These are phyloP conservation scores for Drosophila anceps DNA, from an alignment of 2,888 invertebrate species.

Conservation along the genomic window DNA sequence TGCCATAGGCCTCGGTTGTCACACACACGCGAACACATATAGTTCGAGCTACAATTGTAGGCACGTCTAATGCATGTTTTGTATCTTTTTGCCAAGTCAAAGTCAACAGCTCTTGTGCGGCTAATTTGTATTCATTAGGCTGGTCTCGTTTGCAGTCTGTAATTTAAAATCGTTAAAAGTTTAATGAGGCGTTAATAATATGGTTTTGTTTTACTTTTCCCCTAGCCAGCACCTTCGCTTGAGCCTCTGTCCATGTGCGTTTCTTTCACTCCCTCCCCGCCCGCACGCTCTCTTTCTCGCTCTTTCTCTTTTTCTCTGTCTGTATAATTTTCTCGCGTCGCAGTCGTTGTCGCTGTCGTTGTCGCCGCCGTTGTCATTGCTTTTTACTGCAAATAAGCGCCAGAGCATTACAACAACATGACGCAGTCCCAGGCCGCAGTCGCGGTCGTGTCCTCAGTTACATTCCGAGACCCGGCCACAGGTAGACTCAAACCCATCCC, in stretches of 20 bases:
- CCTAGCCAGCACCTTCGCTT: slow-evolving; percentile 21
- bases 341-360: slow-evolving; percentile 26
- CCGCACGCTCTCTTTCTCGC: neutral
- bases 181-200: slow-evolving; percentile 83
- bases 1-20: slow-evolving; percentile 27
- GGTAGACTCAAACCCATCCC: slow-evolving; percentile 36
- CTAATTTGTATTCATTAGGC: slow-evolving; percentile 83
- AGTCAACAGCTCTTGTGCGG: slow-evolving; percentile 61
- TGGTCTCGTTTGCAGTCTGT: slow-evolving; percentile 70
- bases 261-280: neutral
- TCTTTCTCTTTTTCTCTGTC: slow-evolving; percentile 1
- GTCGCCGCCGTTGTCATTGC: slow-evolving; percentile 70
- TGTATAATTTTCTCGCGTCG: slow-evolving; percentile 59
- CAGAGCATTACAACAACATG: slow-evolving; percentile 62
- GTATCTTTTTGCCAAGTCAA: slow-evolving; percentile 46
- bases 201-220: slow-evolving; percentile 77
- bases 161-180: slow-evolving; percentile 82
- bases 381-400: slow-evolving; percentile 78
- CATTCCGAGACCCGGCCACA: slow-evolving; percentile 44
- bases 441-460: slow-evolving; percentile 30
- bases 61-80: slow-evolving; percentile 6
- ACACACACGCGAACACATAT: neutral
- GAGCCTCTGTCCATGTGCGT: slow-evolving; percentile 8
- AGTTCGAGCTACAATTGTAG: slow-evolving; percentile 4
- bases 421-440: slow-evolving; percentile 23